Percentiles rank a stretch among this genome's conserved stretches.
These are phyloP conservation scores for Oxyura jamaicensis DNA, from an alignment of 2,113 vertebrate genomes.

Conservation along the genomic window DNA sequence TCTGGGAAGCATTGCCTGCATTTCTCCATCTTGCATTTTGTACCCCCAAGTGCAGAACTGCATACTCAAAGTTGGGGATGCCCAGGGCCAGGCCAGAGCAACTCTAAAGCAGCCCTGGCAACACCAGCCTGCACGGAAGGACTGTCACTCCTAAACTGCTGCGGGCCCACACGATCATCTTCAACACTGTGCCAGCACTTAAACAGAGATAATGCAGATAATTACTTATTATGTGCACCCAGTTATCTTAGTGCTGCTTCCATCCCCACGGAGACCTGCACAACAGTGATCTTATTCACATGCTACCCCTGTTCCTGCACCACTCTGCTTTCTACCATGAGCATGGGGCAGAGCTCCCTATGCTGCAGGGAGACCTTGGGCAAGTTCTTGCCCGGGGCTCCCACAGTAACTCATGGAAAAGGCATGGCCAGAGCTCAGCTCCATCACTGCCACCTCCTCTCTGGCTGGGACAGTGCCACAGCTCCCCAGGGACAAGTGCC, in stretches of 20 bases:
- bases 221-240: background rate
- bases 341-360: accelerated
- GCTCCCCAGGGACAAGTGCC: background rate
- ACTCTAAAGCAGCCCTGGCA: background rate
- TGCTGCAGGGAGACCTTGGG: background rate
- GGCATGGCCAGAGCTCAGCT: background rate
- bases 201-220: background rate
- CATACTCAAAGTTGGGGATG: background rate
- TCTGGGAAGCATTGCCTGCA: background rate
- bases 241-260: background rate
- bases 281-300: background rate
- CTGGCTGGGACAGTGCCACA: background rate
- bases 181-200: background rate
- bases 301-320: background rate
- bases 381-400: background rate
- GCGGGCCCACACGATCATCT: accelerated
- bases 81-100: background rate
- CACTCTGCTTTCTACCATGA: background rate
- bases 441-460: accelerated
- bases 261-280: background rate
- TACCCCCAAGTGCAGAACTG: background rate
- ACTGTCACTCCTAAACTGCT: background rate
- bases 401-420: background rate
- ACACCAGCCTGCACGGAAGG: accelerated
- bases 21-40: background rate